Base-by-base conservation (phyloP, 2,888 invertebrate species). In the Macropis europaea region DNA sequence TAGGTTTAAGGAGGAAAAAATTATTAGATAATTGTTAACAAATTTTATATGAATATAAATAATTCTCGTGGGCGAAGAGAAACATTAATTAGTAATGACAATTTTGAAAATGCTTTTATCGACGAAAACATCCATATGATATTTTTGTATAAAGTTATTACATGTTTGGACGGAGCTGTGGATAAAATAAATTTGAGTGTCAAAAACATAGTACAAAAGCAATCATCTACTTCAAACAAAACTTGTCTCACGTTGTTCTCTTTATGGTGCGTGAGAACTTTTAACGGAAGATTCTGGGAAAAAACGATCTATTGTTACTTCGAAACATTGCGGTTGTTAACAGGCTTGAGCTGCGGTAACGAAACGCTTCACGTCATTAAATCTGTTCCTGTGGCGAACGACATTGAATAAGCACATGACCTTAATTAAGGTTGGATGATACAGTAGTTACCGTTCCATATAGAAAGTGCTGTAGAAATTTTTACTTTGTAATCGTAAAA, bases 391-490 rank as follows among this genome's bases (percentile, higher is more conserved):
- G 73, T 60, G 71, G 68, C 47, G 79, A 84, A 81, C 76, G 78
- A 73, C 79, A 84, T 82, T 81, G 79, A 87, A 87, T 84, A 88
- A 85, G 87, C 86, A 84, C 87, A 84, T 82, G 86, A 81, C 86
- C 88, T 86, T 86, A 88, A 88, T 88, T 71, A 59, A 66, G 36
- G 32, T 28, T 22, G 11, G 30, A 42, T 52, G 32, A 40, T 13
- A 36, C 19, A 9, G 22, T 22, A n/a, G 24, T 36, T 43, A 47
- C 54, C 48, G 26, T 59, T 40, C 28, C 53, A 15, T 9, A 11
- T 19, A 34, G 36, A 34, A 57, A 64, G 59, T 38, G 42, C 22
- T n/a, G 45, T 15, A 70, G 19, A 50, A 11, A 45, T 48, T 68
- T 64, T 60, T 53, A 43, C 17, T 57, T 54, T 34, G 57, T 11